Evolutionary conservation across 2,797 vertebrate species (phyloP).

Genomic region (Cynodonichthys magdalenae): DNA sequence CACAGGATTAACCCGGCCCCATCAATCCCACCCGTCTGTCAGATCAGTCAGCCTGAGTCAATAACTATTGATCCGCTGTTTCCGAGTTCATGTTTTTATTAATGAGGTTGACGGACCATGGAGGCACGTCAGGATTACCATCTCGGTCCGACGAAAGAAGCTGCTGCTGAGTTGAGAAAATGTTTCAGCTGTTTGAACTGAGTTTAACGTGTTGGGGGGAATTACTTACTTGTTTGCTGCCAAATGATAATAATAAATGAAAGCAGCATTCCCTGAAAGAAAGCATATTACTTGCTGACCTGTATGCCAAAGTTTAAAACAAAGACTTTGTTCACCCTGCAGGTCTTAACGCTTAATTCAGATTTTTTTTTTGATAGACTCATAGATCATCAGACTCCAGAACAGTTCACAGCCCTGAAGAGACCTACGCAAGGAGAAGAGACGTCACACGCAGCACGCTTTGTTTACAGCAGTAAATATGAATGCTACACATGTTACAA

Average conservation of each 20-base stretch:
- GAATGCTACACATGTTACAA: no score
- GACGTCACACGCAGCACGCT: no score
- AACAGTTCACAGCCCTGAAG: no score
- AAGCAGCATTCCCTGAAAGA: no score
- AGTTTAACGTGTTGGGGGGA: slow-evolving; percentile 12
- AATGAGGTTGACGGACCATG: slow-evolving; percentile 40
- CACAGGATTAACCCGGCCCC: slow-evolving; percentile 40
- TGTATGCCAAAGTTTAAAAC: no score
- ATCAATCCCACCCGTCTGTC: slow-evolving; percentile 43
- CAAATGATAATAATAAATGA: slow-evolving; percentile 4
- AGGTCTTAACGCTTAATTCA: no score
- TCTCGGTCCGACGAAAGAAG: neutral
- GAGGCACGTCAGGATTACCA: slow-evolving; percentile 23
- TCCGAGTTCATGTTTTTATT: slow-evolving; percentile 58
- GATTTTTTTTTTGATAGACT: no score
- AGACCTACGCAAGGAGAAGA: no score
- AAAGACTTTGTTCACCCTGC: no score
- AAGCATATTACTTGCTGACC: no score
- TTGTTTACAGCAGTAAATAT: no score
- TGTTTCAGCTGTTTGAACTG: slow-evolving; percentile 19
- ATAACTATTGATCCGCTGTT: slow-evolving; percentile 56
- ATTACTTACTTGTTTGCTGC: neutral
- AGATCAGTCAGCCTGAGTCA: slow-evolving; percentile 48
- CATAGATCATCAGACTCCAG: no score
- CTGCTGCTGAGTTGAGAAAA: slow-evolving; percentile 30